phyloP scores from a whole-genome alignment of 1,140 invertebrate genomes.

The Globodera rostochiensis region DNA sequence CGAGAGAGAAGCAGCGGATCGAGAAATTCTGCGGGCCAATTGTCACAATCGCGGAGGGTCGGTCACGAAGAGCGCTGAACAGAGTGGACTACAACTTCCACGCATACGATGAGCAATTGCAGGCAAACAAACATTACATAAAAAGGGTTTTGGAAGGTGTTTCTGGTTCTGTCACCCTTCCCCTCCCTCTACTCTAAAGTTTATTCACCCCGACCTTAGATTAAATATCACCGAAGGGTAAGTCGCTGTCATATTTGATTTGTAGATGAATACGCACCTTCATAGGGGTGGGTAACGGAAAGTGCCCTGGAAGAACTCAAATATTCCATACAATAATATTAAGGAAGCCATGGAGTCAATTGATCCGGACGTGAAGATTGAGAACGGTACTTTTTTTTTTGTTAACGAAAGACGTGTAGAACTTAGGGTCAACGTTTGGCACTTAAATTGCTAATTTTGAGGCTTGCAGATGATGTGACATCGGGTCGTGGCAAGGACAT shows the following conservation, averaged over 20 bases:
- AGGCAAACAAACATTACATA: conserved; percentile 35
- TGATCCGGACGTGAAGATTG: conserved; percentile 32
- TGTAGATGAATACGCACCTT: too few species aligned
- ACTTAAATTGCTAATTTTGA: too few species aligned
- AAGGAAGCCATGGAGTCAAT: conserved; percentile 51
- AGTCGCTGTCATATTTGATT: too few species aligned
- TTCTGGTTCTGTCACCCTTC: too few species aligned
- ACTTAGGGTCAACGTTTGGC: too few species aligned
- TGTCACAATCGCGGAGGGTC: conserved; percentile 59
- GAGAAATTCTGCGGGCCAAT: conserved; percentile 40
- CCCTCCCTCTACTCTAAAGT: too few species aligned
- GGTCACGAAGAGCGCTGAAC: conserved; percentile 44
- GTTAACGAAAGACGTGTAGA: neutral
- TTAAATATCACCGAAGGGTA: too few species aligned
- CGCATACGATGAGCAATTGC: conserved; percentile 58
- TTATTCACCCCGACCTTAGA: too few species aligned
- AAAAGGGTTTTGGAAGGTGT: too few species aligned
- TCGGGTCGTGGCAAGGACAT: conserved; percentile 49
- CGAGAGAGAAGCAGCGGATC: conserved; percentile 5
- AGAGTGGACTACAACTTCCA: conserved; percentile 61
- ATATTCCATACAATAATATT: neutral
- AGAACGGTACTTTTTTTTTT: conserved; percentile 8
- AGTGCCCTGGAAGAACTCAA: too few species aligned
- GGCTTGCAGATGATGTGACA: neutral
- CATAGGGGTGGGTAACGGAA: too few species aligned